phyloP scores from a whole-genome alignment of 2,797 vertebrate species.

The Holocentrus rufus region DNA sequence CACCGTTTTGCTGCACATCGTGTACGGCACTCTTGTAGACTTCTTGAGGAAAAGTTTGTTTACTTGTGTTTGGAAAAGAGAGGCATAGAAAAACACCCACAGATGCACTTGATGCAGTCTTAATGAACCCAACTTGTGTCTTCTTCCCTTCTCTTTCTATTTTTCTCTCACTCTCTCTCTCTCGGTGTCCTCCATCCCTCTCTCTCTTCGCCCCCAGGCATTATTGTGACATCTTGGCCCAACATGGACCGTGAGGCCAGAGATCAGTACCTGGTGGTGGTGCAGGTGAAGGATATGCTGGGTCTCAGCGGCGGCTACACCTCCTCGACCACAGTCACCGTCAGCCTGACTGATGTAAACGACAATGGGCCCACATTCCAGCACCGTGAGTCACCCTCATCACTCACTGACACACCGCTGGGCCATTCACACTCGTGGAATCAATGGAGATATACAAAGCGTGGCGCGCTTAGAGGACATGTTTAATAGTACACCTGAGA shows the following conservation, averaged over 20 bases:
- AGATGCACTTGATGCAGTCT: slow-evolving; percentile 4
- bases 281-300: slow-evolving; percentile 95
- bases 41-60: slow-evolving; percentile 48
- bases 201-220: slow-evolving; percentile 66
- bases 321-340: slow-evolving; percentile 89
- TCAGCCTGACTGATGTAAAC: slow-evolving; percentile 92
- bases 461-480: slow-evolving; percentile 43
- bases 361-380: slow-evolving; percentile 95
- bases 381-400: slow-evolving; percentile 86
- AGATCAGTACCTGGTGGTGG: slow-evolving; percentile 88
- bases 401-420: slow-evolving; percentile 33
- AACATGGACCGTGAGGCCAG: slow-evolving; percentile 92
- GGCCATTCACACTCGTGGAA: slow-evolving; percentile 28
- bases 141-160: background rate
- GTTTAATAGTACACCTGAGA: slow-evolving; percentile 64
- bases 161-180: background rate
- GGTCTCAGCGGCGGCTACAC: slow-evolving; percentile 88
- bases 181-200: background rate
- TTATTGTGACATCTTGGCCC: slow-evolving; percentile 81
- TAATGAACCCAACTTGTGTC: slow-evolving; percentile 17
- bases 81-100: slow-evolving; percentile 32
- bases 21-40: background rate
- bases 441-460: slow-evolving; percentile 53
- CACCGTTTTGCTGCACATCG: slow-evolving; percentile 7
- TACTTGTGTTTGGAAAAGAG: slow-evolving; percentile 17